Evolutionary conservation across 2,888 invertebrate species (phyloP).

Genomic region (Orthosia gracilis): DNA sequence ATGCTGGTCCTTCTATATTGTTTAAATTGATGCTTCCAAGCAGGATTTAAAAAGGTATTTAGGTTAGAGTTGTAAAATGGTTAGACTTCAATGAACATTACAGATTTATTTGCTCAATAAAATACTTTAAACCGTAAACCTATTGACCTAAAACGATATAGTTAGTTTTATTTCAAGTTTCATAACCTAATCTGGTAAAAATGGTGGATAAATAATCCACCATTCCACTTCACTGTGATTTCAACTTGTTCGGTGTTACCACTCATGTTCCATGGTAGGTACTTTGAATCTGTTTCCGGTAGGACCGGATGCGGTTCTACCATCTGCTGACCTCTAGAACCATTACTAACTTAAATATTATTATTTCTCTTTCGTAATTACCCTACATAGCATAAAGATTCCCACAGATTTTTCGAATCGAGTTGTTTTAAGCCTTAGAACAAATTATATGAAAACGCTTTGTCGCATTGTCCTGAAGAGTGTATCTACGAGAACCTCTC

Average conservation of each 20-base stretch:
- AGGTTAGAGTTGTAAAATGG: too few species aligned
- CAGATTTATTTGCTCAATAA: constrained; percentile 22
- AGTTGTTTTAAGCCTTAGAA: too few species aligned
- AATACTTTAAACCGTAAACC: constrained; percentile 13
- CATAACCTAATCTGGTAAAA: not conserved
- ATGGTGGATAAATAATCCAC: too few species aligned
- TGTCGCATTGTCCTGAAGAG: too few species aligned
- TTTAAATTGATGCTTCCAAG: too few species aligned
- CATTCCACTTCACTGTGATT: not conserved
- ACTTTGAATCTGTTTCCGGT: constrained; percentile 6
- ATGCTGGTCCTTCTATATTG: too few species aligned
- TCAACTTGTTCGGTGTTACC: not conserved
- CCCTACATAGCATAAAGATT: too few species aligned
- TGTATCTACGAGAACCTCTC: too few species aligned
- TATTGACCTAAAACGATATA: constrained; percentile 26
- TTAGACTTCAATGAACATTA: not conserved
- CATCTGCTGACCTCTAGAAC: not conserved
- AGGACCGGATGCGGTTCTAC: constrained; percentile 1
- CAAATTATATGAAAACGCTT: too few species aligned
- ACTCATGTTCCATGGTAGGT: too few species aligned
- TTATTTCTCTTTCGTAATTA: not conserved
- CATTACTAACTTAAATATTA: not conserved
- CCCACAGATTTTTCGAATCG: too few species aligned
- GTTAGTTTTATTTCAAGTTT: not conserved
- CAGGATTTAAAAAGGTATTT: too few species aligned